Evolutionary conservation across 2,888 invertebrate species (phyloP).

Genomic region (Lasioglossum oenotherae): DNA sequence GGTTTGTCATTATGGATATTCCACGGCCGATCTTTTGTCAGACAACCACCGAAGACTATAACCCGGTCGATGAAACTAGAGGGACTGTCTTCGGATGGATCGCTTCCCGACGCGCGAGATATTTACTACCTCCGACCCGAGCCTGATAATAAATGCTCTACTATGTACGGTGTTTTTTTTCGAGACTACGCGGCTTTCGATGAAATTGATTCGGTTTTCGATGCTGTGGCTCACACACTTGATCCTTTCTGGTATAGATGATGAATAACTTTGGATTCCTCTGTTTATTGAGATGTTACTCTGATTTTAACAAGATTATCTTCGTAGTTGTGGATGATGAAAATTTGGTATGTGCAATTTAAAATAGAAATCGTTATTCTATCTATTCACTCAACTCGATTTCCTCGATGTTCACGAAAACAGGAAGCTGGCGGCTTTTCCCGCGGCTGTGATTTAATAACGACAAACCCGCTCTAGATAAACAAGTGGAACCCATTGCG

Average conservation of each 20-base stretch:
- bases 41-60: conserved; percentile 16
- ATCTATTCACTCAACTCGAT: neutral
- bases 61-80: neutral
- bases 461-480: neutral
- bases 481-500: neutral
- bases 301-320: no score
- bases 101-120: conserved; percentile 12
- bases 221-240: neutral
- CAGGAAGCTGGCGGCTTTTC: neutral
- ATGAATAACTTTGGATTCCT: no score
- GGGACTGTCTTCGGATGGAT: conserved; percentile 10
- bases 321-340: no score
- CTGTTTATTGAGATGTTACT: no score
- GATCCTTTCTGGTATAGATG: no score
- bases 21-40: conserved; percentile 40
- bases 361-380: no score
- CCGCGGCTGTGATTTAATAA: neutral
- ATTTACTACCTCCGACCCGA: neutral
- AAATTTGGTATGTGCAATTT: no score
- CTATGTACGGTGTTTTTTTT: neutral
- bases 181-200: neutral
- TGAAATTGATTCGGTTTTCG: neutral
- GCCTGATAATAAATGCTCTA: neutral
- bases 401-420: neutral
- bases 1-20: conserved; percentile 65